Evolutionary conservation across 2,113 vertebrate species (phyloP), one percentile per base, ranked within the genome.

Genomic region (Tachysurus vachellii): DNA sequence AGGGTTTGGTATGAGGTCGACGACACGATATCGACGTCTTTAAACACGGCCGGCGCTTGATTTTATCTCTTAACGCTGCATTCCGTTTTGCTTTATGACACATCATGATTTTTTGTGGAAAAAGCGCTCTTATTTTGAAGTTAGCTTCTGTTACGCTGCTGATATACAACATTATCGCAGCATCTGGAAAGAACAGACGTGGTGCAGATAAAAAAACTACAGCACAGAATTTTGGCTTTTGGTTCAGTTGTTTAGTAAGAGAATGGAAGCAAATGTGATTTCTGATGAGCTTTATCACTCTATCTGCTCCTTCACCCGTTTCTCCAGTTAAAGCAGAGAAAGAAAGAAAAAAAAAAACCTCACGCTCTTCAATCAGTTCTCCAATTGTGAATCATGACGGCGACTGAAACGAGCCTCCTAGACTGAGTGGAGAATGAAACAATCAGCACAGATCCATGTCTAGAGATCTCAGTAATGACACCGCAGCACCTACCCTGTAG

Each of bases 381-480:
- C 68, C 71, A 61, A 31, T 85, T 85, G 28, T n/a, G 31, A 26
- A 9, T 89, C 44, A 19, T 87, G 70, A 56, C 71, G 64, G 86
- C 42, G 87, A 68, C 87, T 87, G 90, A 88, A 83, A 89, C 85
- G 90, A 76, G 81, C 6, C 56, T 28, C n/a, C n/a, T 54, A 53
- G 36, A 68, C 80, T 80, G 64, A 83, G 70, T 85, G 28, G 80
- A 42, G 79, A 56, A 83, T 44, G 61, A 82, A 87, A 88, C 90
- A 84, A 90, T 85, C 87, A 83, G 80, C 80, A 79, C 59, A 86
- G 79, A 73, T 28, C 88, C 91, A 86, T 86, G 89, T 86, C 90
- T 90, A 54, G 17, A 71, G 28, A 4, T 83, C 53, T 73, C 77
- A 11, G 68, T 64, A 68, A 83, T 85, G 56, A 13, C 79, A 81